Percentiles rank a stretch among this genome's conserved stretches.
phyloP scores from a whole-genome alignment of 2,797 vertebrate species.

The Neosilurus mollespiculum region DNA sequence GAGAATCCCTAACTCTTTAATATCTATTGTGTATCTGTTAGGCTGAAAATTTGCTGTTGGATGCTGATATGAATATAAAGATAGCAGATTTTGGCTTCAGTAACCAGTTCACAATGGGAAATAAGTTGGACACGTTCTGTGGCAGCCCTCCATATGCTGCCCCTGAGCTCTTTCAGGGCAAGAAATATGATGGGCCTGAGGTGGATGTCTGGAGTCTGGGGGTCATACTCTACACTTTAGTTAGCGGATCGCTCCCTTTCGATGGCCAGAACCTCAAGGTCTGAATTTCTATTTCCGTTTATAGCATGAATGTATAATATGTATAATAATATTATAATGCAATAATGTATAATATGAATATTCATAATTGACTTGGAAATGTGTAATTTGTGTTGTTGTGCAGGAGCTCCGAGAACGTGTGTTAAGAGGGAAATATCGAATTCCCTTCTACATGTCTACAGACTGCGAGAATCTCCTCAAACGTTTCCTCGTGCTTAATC shows the following conservation, averaged over 20 bases:
- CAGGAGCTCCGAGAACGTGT: conserved; percentile 96
- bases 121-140: conserved; percentile 98
- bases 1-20: neutral
- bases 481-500: conserved; percentile 97
- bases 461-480: conserved; percentile 99
- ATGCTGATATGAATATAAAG: conserved; percentile 99
- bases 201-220: conserved; percentile 98
- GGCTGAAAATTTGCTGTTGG: conserved; percentile 96
- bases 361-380: neutral
- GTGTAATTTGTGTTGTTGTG: neutral
- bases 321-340: too few relatives aligned
- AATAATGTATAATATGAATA: too few relatives aligned
- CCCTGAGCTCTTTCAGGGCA: conserved; percentile 97
- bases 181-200: conserved; percentile 97
- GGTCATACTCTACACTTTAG: conserved; percentile 95
- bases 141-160: conserved; percentile 96
- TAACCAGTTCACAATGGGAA: conserved; percentile 95
- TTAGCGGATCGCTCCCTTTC: conserved; percentile 96
- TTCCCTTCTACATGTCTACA: conserved; percentile 99
- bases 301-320: neutral
- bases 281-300: conserved; percentile 5
- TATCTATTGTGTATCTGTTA: conserved; percentile 52
- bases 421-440: conserved; percentile 96
- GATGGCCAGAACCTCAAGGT: conserved; percentile 98
- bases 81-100: conserved; percentile 98